These are phyloP conservation scores for Ophioderma brevispina DNA, from an alignment of 35 echinoderm and acorn worm genomes.

Conservation along the genomic window DNA sequence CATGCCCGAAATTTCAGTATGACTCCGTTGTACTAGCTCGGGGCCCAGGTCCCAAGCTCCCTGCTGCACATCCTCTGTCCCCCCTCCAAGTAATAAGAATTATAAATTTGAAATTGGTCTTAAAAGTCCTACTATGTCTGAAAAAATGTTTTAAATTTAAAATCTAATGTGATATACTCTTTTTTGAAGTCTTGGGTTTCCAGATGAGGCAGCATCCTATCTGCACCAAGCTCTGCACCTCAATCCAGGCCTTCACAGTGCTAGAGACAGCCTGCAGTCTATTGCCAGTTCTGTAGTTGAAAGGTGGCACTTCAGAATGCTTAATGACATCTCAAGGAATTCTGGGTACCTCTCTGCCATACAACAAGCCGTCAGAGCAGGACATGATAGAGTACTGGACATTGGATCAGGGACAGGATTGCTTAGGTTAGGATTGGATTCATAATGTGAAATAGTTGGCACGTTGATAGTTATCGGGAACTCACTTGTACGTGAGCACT, in stretches of 20 bases:
- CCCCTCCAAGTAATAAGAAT: too few species aligned
- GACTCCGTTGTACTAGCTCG: too few species aligned
- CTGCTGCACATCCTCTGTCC: too few species aligned
- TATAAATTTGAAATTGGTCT: too few species aligned
- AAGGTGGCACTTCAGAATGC: conserved; percentile 65
- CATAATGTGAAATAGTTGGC: too few species aligned
- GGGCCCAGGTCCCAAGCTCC: too few species aligned
- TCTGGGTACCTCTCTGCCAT: conserved; percentile 35
- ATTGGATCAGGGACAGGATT: conserved; percentile 59
- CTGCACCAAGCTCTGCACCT: conserved; percentile 28
- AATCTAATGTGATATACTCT: too few species aligned
- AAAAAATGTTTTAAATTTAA: too few species aligned
- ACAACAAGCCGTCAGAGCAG: conserved; percentile 7
- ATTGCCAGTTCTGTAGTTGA: conserved; percentile 29
- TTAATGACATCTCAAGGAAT: conserved; percentile 53
- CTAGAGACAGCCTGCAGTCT: conserved; percentile 46
- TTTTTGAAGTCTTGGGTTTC: conserved; percentile 34
- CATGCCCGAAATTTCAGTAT: too few species aligned
- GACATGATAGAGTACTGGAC: conserved; percentile 43
- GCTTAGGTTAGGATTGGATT: conserved; percentile 32
- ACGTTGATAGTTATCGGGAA: too few species aligned
- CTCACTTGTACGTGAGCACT: too few species aligned
- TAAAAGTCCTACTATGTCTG: too few species aligned
- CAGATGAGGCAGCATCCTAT: conserved; percentile 46
- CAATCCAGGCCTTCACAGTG: conserved; percentile 8